phyloP scores from a whole-genome alignment of 2,888 invertebrate species.

The Chrysodeixis includens region DNA sequence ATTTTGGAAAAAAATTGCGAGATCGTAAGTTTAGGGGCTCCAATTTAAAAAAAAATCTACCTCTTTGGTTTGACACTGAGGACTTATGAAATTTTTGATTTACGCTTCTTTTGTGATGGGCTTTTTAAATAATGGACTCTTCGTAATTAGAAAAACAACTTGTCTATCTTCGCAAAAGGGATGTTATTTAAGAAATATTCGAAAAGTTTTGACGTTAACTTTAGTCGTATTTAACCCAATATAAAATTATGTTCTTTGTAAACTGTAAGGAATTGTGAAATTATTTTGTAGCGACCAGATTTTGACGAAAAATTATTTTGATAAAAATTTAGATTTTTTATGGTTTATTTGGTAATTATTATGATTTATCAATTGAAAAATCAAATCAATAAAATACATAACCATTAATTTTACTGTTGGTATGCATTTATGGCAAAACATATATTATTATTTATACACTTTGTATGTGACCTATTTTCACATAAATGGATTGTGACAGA shows the following conservation, averaged over 20 bases:
- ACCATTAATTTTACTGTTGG: too few relatives aligned
- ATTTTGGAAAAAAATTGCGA: background rate
- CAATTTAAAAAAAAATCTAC: conserved; percentile 54
- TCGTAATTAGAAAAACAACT: conserved; percentile 68
- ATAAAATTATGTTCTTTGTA: conserved; percentile 16
- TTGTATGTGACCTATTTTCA: too few relatives aligned
- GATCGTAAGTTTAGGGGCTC: conserved; percentile 49
- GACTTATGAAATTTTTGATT: conserved; percentile 57
- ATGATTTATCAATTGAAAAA: too few relatives aligned
- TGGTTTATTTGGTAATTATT: too few relatives aligned
- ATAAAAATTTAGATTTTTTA: too few relatives aligned
- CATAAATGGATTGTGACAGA: too few relatives aligned
- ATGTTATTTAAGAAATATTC: conserved; percentile 40
- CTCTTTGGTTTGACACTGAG: conserved; percentile 71
- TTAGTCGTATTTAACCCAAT: conserved; percentile 46
- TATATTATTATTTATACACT: too few relatives aligned
- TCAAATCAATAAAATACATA: too few relatives aligned
- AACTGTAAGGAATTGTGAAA: background rate
- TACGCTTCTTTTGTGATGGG: conserved; percentile 58
- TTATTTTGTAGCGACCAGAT: background rate
- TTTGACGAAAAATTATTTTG: too few relatives aligned
- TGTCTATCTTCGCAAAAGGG: conserved; percentile 33
- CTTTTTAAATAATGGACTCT: conserved; percentile 72
- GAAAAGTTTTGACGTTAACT: conserved; percentile 43
- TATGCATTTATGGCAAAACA: too few relatives aligned